Conservation (phyloP, 1,140 invertebrate genomes). For the Lepidurus apus region DNA sequence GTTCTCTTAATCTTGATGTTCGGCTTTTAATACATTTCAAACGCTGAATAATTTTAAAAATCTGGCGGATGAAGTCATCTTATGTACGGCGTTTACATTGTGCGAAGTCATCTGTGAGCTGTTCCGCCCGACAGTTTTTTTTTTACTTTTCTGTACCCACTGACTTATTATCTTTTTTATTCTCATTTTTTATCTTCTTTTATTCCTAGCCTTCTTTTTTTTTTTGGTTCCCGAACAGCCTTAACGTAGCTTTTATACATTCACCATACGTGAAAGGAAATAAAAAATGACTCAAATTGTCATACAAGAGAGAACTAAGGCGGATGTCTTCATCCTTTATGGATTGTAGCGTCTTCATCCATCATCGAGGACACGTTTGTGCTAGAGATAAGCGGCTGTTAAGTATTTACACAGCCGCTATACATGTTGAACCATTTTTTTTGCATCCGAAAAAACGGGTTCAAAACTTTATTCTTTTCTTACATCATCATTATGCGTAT, state of each 20-base stretch:
- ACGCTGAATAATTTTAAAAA: too few relatives aligned
- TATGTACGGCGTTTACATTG: neutral
- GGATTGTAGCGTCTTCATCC: neutral
- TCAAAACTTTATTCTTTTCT: neutral
- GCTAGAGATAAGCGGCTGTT: neutral
- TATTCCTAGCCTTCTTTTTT: neutral
- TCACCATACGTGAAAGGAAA: slow-evolving; percentile 8
- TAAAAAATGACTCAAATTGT: slow-evolving; percentile 16
- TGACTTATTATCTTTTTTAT: slow-evolving; percentile 7
- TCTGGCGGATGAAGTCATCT: neutral
- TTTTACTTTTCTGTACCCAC: neutral
- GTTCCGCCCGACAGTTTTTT: slow-evolving; percentile 13
- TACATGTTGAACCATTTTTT: neutral
- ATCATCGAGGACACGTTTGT: neutral
- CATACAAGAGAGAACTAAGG: neutral
- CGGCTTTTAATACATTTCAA: too few relatives aligned
- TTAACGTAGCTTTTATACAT: neutral
- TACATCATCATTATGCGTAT: neutral
- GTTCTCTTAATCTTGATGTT: too few relatives aligned
- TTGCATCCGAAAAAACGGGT: neutral
- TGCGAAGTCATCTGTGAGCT: slow-evolving; percentile 14
- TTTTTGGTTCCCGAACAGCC: neutral
- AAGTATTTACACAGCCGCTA: neutral
- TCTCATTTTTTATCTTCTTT: neutral
- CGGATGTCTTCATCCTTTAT: neutral